Conservation (phyloP, 2,888 invertebrate genomes). For the Digitonthophagus gazella region DNA sequence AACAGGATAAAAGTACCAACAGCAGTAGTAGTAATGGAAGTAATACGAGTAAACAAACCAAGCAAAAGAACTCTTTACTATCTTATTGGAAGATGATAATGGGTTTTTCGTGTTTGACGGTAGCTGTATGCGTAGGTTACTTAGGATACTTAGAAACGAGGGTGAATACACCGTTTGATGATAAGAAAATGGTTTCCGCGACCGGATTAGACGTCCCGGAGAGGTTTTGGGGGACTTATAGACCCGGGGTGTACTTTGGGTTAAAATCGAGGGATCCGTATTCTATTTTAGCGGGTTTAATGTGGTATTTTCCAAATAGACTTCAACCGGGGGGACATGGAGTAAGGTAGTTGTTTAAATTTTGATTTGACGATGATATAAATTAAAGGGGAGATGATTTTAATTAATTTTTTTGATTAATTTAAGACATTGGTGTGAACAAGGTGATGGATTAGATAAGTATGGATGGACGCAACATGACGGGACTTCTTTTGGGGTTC, state of each 20-base stretch:
- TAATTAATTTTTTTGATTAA: constrained; percentile 3
- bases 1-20: constrained; percentile 32
- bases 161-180: constrained; percentile 81
- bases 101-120: constrained; percentile 61
- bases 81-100: constrained; percentile 61
- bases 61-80: constrained; percentile 36
- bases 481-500: constrained; percentile 86
- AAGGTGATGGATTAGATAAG: constrained; percentile 74
- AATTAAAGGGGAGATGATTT: constrained; percentile 5
- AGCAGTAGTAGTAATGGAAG: constrained; percentile 53
- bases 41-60: constrained; percentile 40
- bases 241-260: constrained; percentile 87
- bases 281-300: constrained; percentile 88
- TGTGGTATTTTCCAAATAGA: constrained; percentile 89
- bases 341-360: constrained; percentile 56
- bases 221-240: constrained; percentile 91
- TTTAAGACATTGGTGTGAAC: constrained; percentile 88
- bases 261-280: constrained; percentile 86
- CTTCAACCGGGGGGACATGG: constrained; percentile 70
- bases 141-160: constrained; percentile 84
- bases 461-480: constrained; percentile 95
- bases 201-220: constrained; percentile 73
- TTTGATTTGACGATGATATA: constrained; percentile 12
- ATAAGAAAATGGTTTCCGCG: constrained; percentile 71
- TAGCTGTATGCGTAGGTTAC: constrained; percentile 74